Percentiles rank a stretch among this genome's conserved stretches.
Evolutionary conservation across 2,113 vertebrate genomes (phyloP).

Genomic region (Gopherus evgoodei): DNA sequence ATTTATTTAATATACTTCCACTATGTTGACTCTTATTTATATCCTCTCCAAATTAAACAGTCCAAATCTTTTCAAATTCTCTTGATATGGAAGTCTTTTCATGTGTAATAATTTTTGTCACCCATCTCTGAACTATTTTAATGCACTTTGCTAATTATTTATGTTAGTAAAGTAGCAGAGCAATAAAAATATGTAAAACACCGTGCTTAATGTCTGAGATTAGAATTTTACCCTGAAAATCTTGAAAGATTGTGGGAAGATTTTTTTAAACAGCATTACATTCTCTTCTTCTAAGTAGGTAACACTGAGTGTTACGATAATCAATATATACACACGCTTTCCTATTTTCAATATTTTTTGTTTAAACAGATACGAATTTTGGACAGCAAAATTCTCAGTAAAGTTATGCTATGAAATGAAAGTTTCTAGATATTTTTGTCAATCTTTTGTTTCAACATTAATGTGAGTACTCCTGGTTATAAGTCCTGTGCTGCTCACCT

Average conservation of each 20-base stretch:
- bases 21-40: accelerated
- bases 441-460: background rate
- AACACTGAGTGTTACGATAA: no score
- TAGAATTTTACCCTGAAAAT: background rate
- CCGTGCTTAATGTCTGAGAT: background rate
- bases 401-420: background rate
- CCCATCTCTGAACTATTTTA: background rate
- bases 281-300: no score
- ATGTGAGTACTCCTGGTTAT: accelerated
- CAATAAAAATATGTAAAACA: background rate
- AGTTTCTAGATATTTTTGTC: background rate
- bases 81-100: background rate
- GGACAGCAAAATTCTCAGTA: background rate
- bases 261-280: background rate
- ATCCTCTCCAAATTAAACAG: background rate
- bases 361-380: background rate
- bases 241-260: background rate
- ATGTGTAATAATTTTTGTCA: background rate
- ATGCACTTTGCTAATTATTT: background rate
- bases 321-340: background rate
- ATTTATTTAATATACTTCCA: background rate
- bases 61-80: background rate
- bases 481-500: background rate
- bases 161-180: background rate
- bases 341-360: background rate